Percentiles rank a stretch among this genome's conserved stretches.
These are phyloP conservation scores for Neria commutata DNA, from an alignment of 2,888 invertebrate genomes.

Conservation along the genomic window DNA sequence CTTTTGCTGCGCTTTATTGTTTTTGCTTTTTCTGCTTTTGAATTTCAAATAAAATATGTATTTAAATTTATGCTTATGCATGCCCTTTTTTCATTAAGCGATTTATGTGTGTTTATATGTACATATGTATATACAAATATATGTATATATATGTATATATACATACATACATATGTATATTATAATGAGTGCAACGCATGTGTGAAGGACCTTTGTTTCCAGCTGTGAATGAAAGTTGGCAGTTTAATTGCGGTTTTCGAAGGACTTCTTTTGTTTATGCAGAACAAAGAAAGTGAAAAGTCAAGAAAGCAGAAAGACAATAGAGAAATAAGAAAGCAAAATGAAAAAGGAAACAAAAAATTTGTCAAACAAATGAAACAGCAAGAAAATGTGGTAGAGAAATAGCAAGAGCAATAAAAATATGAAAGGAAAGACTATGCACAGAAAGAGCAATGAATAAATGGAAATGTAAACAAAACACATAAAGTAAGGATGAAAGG, in stretches of 20 bases:
- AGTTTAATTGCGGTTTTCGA: no score
- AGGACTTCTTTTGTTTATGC: no score
- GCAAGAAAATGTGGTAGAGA: background rate
- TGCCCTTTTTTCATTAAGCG: no score
- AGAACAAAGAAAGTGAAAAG: no score
- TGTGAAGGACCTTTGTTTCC: no score
- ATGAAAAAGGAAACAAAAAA: background rate
- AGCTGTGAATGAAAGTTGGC: no score
- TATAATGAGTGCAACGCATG: no score
- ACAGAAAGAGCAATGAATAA: background rate
- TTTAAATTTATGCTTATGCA: background rate
- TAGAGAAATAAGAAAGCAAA: background rate
- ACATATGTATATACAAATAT: no score
- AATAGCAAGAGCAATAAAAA: background rate
- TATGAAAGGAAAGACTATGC: background rate
- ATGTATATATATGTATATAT: no score
- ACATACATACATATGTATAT: no score
- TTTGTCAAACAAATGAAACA: background rate
- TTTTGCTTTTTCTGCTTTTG: background rate
- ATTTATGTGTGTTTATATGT: no score
- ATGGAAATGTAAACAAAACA: background rate
- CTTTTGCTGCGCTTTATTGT: background rate
- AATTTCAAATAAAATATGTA: background rate
- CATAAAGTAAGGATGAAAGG: background rate
- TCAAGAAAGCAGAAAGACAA: background rate